Evolutionary conservation across 2,113 vertebrate genomes (phyloP), one percentile per base, ranked within the genome.

Genomic region (Halichoerus grypus): DNA sequence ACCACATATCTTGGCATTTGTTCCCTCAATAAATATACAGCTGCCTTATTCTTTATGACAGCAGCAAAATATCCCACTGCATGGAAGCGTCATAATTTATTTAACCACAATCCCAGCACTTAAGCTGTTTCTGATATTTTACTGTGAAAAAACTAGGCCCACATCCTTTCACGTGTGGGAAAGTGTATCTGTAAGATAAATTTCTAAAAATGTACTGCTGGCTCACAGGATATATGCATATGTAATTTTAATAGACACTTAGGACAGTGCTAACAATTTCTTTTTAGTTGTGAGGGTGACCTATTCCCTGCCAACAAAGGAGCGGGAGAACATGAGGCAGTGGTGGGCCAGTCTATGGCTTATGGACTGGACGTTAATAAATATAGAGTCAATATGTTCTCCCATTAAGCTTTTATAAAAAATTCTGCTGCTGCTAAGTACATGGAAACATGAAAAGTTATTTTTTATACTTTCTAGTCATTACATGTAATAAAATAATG

Each of bases 121-220:
- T 88, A 26, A 36, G 26, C 39, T 86, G 59, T 55, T 89, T 94
- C 79, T 89, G 71, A 61, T 55, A 74, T 39, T 80, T 69, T 84
- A 42, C 76, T 88, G 1, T 91, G 59, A 76, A 96, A 86, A 93
- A 69, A 22, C 76, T 59, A 91, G 53, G 59, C 49, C 6, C 14
- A 81, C 28, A 61, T 85, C 79, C 88, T 94, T 87, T 86, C 55
- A 83, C 67, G 13, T 82, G 59, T 42, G 57, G 46, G 61, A 46
- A 97, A 85, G 55, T 55, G 57, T 65, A 91, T 21, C 36, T 92
- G 21, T 28, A 83, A 74, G n/a, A 77, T 85, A 49, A 74, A 84
- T 95, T 94, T 90, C 69, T 55, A 65, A 42, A 87, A 51, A 53
- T 10, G 7, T 31, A 91, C 84, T 80, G 12, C 88, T 84, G 69